These are phyloP conservation scores for Crotalus viridis DNA, from an alignment of 2,113 vertebrate genomes.

Conservation along the genomic window DNA sequence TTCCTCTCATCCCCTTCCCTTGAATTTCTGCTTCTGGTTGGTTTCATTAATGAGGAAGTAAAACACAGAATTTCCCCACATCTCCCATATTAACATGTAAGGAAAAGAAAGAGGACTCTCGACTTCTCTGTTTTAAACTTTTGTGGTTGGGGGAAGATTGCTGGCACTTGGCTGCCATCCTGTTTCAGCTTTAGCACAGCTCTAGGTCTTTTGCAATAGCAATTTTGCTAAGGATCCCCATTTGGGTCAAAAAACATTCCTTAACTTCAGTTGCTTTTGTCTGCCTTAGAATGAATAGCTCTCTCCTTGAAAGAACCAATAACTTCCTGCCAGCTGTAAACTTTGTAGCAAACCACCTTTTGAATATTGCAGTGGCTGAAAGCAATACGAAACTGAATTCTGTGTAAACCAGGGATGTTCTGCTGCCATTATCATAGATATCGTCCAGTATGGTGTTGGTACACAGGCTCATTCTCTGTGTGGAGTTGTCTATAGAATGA, in stretches of 20 bases:
- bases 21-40: not conserved
- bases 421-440: not conserved
- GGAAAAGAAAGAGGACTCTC: not conserved
- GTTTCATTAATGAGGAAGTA: conserved; percentile 13
- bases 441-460: not conserved
- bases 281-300: not conserved
- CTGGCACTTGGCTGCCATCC: not conserved
- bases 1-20: not conserved
- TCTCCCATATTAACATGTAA: not conserved
- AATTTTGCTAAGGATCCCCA: not conserved
- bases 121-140: conserved; percentile 18
- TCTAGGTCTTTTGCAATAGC: not conserved
- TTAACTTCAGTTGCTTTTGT: not conserved
- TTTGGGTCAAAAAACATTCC: not conserved
- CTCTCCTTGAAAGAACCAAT: not conserved
- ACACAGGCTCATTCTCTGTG: not conserved
- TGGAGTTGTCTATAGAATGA: not conserved
- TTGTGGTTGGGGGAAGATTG: not conserved
- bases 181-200: not conserved
- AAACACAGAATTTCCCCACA: conserved; percentile 10
- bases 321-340: not conserved
- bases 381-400: not conserved
- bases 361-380: not conserved
- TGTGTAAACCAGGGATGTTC: not conserved
- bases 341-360: not conserved